Evolutionary conservation across 2,113 vertebrate genomes (phyloP), one percentile per base, ranked within the genome.

Genomic region (Bos taurus): DNA sequence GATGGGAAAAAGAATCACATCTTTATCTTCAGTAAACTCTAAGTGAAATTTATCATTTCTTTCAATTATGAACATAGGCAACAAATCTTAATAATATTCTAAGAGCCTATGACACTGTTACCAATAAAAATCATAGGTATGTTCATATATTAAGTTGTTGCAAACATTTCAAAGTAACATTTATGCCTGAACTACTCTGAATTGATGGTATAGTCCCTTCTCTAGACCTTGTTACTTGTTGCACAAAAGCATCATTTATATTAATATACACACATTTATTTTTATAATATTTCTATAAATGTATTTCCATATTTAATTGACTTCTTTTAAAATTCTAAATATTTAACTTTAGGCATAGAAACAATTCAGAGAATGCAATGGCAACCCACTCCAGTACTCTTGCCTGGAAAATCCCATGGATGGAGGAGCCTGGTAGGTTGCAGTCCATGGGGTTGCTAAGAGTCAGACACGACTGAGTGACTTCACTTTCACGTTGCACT

Each of bases 251-350:
- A 92, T 56, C 13, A 54, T 36, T 64, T 48, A 83, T 4, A 11
- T 52, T 82, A 82, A 3, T 28, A 60, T 30, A 82, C 4, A 90
- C 6, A 71, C 25, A 40, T 82, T 88, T 40, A 33, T 54, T 90
- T 60, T 43, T 23, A 8, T 57, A 82, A 92, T 74, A 83, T 71
- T 71, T 91, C 21, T 60, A 7, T 25, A 92, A 88, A 89, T 14
- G 1, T 59, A 90, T 86, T 90, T 95, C 17, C 80, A 57, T 36
- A 67, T 74, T 80, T 64, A 81, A 93, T 21, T 85, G 15, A 56
- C n/a, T 90, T 93, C 14, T 46, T 96, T 96, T 30, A 19, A 88
- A 96, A 96, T 52, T 78, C 21, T 62, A 83, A 84, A 92, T 46
- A 81, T 86, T 95, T 84, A 64, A 88, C 56, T 85, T 57, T 15